phyloP scores from a whole-genome alignment of 1,140 invertebrate genomes.

The Geopemphigus sp. region DNA sequence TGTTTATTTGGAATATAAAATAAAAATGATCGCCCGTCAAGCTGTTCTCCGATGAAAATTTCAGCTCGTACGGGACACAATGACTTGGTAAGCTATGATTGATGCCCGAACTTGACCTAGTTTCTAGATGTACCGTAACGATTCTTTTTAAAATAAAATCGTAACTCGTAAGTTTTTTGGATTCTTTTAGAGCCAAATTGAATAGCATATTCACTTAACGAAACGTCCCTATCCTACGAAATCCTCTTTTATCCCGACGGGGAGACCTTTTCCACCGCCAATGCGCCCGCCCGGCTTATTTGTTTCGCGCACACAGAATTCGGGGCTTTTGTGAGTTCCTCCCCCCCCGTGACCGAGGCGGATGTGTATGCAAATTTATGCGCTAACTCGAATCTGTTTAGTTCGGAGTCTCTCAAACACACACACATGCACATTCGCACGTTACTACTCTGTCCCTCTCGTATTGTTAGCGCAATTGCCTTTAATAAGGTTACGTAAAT shows the following conservation, averaged over 20 bases:
- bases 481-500: constrained; percentile 37
- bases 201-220: constrained; percentile 36
- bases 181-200: constrained; percentile 21
- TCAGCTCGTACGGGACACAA: no score
- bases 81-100: background rate
- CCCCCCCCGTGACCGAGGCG: background rate
- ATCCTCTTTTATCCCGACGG: constrained; percentile 23
- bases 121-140: background rate
- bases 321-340: constrained; percentile 6
- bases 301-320: constrained; percentile 19
- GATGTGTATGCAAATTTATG: constrained; percentile 19
- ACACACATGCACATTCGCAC: no score
- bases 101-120: background rate
- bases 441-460: background rate
- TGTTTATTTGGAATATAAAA: no score
- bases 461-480: constrained; percentile 7
- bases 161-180: background rate
- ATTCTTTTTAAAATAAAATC: constrained; percentile 19
- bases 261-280: constrained; percentile 24
- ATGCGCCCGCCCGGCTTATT: constrained; percentile 15
- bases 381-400: constrained; percentile 29
- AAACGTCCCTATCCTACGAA: constrained; percentile 8
- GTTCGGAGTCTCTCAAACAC: background rate
- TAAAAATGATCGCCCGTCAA: no score
- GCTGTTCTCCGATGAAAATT: background rate